Percentiles rank a stretch among this genome's conserved stretches.
Evolutionary conservation across 2,113 vertebrate genomes (phyloP).

Genomic region (Ammodytes marinus): DNA sequence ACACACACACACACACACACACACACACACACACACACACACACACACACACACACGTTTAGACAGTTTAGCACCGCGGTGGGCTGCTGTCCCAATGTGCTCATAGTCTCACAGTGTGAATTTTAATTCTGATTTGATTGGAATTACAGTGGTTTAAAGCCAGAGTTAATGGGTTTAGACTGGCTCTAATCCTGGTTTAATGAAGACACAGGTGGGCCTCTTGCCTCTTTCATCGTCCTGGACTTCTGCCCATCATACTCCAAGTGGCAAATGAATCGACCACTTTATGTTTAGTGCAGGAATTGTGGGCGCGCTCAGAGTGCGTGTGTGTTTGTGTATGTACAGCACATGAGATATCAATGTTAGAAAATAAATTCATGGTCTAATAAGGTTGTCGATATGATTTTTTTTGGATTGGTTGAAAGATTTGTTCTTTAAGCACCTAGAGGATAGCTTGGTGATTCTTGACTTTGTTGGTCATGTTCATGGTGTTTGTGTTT

Average conservation of each 20-base stretch:
- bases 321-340: slow-evolving; percentile 12
- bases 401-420: background rate
- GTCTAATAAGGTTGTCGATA: background rate
- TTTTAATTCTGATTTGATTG: slow-evolving; percentile 85
- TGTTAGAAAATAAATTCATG: slow-evolving; percentile 2
- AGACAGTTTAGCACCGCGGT: slow-evolving; percentile 26
- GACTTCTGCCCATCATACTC: slow-evolving; percentile 59
- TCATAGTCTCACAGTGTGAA: slow-evolving; percentile 63
- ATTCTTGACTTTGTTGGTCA: slow-evolving; percentile 42
- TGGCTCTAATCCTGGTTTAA: slow-evolving; percentile 94
- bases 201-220: slow-evolving; percentile 88
- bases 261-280: slow-evolving; percentile 60
- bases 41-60: slow-evolving; percentile 14
- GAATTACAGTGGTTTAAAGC: slow-evolving; percentile 78
- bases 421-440: background rate
- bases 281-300: slow-evolving; percentile 44
- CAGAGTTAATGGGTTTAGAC: slow-evolving; percentile 78
- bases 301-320: background rate
- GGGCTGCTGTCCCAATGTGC: slow-evolving; percentile 35
- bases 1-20: slow-evolving; percentile 2
- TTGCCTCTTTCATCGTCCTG: slow-evolving; percentile 70
- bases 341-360: background rate
- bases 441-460: slow-evolving; percentile 9
- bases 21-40: slow-evolving; percentile 20
- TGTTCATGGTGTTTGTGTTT: slow-evolving; percentile 4